Conservation (phyloP, 2,113 vertebrate species). For the Porphyrio hochstetteri region DNA sequence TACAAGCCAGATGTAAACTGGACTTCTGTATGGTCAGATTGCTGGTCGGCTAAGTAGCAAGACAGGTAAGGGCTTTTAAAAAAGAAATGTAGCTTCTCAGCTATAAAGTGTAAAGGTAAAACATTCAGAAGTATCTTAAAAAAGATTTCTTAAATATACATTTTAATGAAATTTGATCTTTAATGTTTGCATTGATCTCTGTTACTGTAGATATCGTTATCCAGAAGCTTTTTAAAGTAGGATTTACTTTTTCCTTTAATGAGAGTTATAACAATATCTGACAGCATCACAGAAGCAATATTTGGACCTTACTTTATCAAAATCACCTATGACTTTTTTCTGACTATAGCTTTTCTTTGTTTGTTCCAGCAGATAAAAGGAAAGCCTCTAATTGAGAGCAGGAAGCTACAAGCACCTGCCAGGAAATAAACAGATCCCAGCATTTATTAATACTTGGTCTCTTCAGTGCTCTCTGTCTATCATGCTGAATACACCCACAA, state of each 20-base stretch:
- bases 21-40: background rate
- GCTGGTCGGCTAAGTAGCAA: background rate
- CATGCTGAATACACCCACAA: background rate
- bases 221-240: background rate
- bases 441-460: background rate
- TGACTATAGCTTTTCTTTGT: background rate
- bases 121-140: background rate
- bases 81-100: background rate
- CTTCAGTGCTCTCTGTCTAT: background rate
- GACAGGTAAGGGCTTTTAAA: background rate
- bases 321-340: background rate
- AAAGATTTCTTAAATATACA: background rate
- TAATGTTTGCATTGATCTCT: background rate
- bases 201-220: background rate
- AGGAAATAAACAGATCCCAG: background rate
- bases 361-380: background rate
- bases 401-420: background rate
- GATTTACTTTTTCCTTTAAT: background rate
- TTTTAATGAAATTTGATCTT: background rate
- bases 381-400: background rate
- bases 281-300: background rate
- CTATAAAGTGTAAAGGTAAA: background rate
- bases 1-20: background rate
- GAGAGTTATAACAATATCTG: background rate
- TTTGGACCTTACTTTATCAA: background rate